These are phyloP conservation scores for Nomada flava DNA, from an alignment of 2,888 invertebrate genomes.

Conservation along the genomic window DNA sequence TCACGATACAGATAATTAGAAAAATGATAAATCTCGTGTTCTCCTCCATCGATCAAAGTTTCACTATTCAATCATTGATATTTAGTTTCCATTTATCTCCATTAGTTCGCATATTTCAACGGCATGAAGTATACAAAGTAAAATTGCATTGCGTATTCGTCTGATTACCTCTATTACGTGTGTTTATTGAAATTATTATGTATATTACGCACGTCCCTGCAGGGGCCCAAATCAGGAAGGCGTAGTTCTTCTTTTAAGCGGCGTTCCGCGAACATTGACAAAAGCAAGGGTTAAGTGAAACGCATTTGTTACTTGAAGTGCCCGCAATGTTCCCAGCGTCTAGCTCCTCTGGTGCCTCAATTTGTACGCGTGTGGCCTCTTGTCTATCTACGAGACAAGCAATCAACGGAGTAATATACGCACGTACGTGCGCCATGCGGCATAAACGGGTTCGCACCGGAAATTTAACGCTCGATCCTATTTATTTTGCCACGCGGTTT, in stretches of 20 bases:
- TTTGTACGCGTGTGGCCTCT: slow-evolving; percentile 50
- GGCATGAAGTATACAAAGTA: neutral
- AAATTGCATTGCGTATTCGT: neutral
- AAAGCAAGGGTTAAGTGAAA: slow-evolving; percentile 53
- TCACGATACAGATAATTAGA: too few relatives aligned
- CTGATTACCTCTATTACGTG: neutral
- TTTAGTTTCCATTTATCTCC: neutral
- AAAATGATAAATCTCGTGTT: too few relatives aligned
- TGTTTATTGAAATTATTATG: slow-evolving; percentile 21
- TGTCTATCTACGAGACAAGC: slow-evolving; percentile 45
- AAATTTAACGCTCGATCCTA: slow-evolving; percentile 35
- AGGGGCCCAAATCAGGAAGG: slow-evolving; percentile 32
- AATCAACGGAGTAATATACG: slow-evolving; percentile 51
- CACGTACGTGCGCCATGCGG: slow-evolving; percentile 10
- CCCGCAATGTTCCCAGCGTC: slow-evolving; percentile 36
- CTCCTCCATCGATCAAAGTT: neutral
- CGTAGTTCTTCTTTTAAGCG: slow-evolving; percentile 5
- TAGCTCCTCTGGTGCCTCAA: slow-evolving; percentile 42
- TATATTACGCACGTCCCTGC: neutral
- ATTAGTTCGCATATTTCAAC: neutral
- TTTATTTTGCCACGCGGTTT: slow-evolving; percentile 9
- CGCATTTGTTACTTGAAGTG: slow-evolving; percentile 48
- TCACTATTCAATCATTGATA: neutral
- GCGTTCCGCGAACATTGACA: slow-evolving; percentile 33
- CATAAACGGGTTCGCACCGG: slow-evolving; percentile 43